Evolutionary conservation across 2,888 invertebrate genomes (phyloP), one percentile per base, ranked within the genome.

Genomic region (Tiliacea citrago): DNA sequence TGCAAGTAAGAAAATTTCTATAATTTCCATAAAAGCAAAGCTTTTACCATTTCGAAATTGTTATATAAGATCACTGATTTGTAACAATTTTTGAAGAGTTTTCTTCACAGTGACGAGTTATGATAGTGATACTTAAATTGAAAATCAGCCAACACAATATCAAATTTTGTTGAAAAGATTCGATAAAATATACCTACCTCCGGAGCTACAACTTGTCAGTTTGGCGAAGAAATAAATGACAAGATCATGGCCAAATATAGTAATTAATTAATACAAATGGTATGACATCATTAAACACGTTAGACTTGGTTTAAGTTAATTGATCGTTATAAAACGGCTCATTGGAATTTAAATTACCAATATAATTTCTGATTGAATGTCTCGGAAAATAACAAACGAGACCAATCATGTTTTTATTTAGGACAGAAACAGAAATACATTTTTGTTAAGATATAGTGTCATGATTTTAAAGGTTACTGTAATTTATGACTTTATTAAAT

Each of bases 281-380:
- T 47, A 24, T 73, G 84, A 82, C 49, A 58, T 75, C 55, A 67
- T 60, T 68, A 49, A 82, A 84, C 63, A 77, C 57, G 82, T 73
- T 77, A 49, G 29, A 72, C 66, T 69, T 24, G 84, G 66, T 62
- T 45, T 55, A 29, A 57, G 24, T 61, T 12, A 60, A 18, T 68
- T 68, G 61, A 62, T 66, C 61, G 67, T 73, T 77, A 68, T 71
- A 68, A 77, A 82, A 68, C 47, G 24, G 12, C 72, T 73, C 21
- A 65, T 85, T 68, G 47, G 49, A 68, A 82, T 82, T 68, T 24
- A 77, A 77, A 85, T 71, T n/a, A 75, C 24, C 8, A 13, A 49
- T 4, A 49, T 62, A 29, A 65, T 65, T 68, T 77, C 57, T 51
- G 63, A 60, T 63, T 47, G 39, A 65, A 73, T 67, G 21, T 55